phyloP scores from a whole-genome alignment of 2,113 vertebrate species.

The Eulemur macaco region DNA sequence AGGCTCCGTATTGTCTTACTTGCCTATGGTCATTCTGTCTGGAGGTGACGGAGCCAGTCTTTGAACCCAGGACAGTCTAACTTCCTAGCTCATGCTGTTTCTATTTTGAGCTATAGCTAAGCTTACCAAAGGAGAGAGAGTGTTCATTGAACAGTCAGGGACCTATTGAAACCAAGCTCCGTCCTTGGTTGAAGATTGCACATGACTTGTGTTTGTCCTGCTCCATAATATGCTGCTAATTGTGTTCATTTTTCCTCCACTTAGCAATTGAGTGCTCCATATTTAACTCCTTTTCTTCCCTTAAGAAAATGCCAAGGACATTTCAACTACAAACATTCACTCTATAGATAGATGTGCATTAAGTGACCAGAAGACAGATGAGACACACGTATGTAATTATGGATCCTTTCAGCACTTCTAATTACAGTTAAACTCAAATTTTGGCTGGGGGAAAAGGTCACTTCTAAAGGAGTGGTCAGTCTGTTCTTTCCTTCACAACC shows the following conservation, averaged over 20 bases:
- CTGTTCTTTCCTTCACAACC: background rate
- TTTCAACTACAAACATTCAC: background rate
- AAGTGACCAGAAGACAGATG: background rate
- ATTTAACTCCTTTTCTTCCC: conserved; percentile 34
- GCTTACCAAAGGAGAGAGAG: background rate
- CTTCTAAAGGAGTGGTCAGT: background rate
- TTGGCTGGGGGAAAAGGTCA: background rate
- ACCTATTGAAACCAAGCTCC: background rate
- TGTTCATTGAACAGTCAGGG: background rate
- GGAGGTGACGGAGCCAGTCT: background rate
- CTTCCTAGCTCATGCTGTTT: background rate
- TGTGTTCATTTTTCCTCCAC: background rate
- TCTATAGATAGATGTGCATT: background rate
- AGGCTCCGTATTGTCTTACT: rapidly evolving
- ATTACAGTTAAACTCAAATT: background rate
- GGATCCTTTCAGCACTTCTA: background rate
- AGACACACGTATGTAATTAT: background rate
- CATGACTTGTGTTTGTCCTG: background rate
- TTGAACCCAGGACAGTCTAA: background rate
- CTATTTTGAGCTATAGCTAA: background rate
- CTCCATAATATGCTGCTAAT: background rate
- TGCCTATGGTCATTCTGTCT: background rate
- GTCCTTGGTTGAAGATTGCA: background rate
- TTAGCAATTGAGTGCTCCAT: background rate
- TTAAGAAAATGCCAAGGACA: conserved; percentile 53